A percentile compares a stretch with the other conserved stretches of the same genome.
phyloP scores from a whole-genome alignment of 2,113 vertebrate genomes.

The Ammodytes marinus region DNA sequence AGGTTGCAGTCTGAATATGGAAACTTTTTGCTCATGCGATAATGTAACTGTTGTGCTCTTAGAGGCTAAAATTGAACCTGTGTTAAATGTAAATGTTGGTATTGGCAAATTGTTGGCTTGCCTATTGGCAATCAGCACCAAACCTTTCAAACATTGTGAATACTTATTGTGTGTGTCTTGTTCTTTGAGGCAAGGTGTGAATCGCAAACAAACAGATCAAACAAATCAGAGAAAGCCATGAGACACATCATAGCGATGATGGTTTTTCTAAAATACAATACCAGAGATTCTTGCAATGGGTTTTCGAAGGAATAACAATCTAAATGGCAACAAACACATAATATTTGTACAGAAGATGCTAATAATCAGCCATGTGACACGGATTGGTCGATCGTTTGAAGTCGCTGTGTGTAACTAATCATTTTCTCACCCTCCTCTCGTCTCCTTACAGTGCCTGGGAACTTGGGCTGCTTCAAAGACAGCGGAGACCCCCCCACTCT shows the following conservation, averaged over 20 bases:
- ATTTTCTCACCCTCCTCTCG: background rate
- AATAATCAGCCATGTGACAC: background rate
- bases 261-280: background rate
- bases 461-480: constrained; percentile 96
- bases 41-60: background rate
- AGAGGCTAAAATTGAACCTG: background rate
- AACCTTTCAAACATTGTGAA: constrained; percentile 6
- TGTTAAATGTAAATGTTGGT: background rate
- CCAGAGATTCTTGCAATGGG: background rate
- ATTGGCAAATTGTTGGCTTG: constrained; percentile 1
- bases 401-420: background rate
- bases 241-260: background rate
- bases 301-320: background rate
- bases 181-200: constrained; percentile 23
- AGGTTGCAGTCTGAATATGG: background rate
- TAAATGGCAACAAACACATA: background rate
- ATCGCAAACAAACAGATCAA: constrained; percentile 14
- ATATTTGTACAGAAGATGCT: constrained; percentile 4
- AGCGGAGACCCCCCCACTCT: constrained; percentile 93
- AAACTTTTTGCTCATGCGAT: background rate
- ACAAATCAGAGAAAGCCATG: background rate
- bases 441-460: constrained; percentile 92
- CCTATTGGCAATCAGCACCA: too few relatives aligned
- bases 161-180: constrained; percentile 39
- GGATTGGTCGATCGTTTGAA: background rate